Evolutionary conservation across 2,888 invertebrate genomes (phyloP).

Genomic region (Hemithea aestivaria): DNA sequence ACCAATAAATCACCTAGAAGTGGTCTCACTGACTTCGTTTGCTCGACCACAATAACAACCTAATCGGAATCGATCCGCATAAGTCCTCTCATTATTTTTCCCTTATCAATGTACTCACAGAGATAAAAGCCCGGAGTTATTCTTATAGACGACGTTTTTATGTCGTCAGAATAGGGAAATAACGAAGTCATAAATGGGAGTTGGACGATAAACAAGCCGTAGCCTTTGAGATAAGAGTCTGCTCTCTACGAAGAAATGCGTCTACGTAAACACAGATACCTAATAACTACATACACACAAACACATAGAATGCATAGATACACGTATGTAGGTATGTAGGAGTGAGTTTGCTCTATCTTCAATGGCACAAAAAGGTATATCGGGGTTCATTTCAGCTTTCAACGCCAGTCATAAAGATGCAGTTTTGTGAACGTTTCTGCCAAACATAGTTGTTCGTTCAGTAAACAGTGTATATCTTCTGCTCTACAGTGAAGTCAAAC

Average conservation of each 20-base stretch:
- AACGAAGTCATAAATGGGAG: constrained; percentile 73
- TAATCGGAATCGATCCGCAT: constrained; percentile 61
- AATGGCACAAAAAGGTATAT: constrained; percentile 7
- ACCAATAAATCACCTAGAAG: constrained; percentile 20
- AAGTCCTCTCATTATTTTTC: constrained; percentile 68
- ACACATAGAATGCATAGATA: constrained; percentile 37
- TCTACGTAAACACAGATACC: constrained; percentile 41
- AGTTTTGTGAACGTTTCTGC: constrained; percentile 7
- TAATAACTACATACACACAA: constrained; percentile 36
- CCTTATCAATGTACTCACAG: constrained; percentile 65
- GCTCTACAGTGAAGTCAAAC: no score
- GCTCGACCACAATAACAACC: constrained; percentile 60
- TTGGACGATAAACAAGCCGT: constrained; percentile 71
- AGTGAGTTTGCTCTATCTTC: constrained; percentile 22
- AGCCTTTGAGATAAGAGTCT: constrained; percentile 60
- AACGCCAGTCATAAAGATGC: constrained; percentile 11
- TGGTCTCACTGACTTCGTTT: constrained; percentile 40
- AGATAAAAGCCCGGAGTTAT: constrained; percentile 67
- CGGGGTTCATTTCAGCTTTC: constrained; percentile 11
- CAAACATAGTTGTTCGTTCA: constrained; percentile 2
- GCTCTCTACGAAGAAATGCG: constrained; percentile 47
- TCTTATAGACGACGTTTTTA: constrained; percentile 72
- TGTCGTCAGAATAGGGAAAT: constrained; percentile 73
- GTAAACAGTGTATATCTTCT: no score
- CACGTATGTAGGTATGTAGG: constrained; percentile 30